Base-by-base conservation (phyloP, 2,797 vertebrate species). In the Tamandua tetradactyla region DNA sequence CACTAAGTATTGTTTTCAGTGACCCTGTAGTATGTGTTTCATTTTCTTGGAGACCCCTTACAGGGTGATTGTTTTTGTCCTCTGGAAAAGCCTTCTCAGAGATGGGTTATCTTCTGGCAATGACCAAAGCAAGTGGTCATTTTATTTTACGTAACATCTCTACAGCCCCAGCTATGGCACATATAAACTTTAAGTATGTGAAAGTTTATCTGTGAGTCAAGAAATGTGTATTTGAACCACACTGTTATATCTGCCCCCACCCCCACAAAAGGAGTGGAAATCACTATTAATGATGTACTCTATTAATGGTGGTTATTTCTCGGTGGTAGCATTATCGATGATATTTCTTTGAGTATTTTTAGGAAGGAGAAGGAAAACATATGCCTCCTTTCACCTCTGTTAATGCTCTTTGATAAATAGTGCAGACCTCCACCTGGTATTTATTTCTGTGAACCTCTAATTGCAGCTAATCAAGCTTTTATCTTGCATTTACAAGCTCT, bases 381-480 rank as follows among this genome's bases (percentile, higher is more conserved):
- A 61, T 79, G 66, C 62, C 55, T 11, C 80, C 27, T 68, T 40
- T 92, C 52, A 79, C 93, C 87, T 89, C 66, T 68, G 55, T 72
- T 93, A 93, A 62, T 87, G 78, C 81, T 93, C 85, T 92, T 68
- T 80, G 91, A 90, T 81, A 91, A 69, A 66, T n/a, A 87, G 89
- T 83, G 90, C 74, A 66, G 89, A 66, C 79, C 64, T 79, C 94
- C 95, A 86, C 87, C 81, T 84, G 78, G 82, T 86, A 72, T 96
- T 97, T 95, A 96, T 97, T 96, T 97, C 93, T 93, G 17, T 75
- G 90, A 89, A 32, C 61, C 47, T 59, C 37, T 97, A 96, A 97
- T 96, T 96, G 87, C 96, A 95, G 74, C 81, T 95, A 94, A 97
- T 97, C 95, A 97, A 94, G 94, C 94, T 68, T 95, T 95, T 96